Percentiles rank a stretch among this genome's conserved stretches.
These are phyloP conservation scores for Catostomus latipinnis DNA, from an alignment of 2,797 vertebrate species.

Conservation along the genomic window DNA sequence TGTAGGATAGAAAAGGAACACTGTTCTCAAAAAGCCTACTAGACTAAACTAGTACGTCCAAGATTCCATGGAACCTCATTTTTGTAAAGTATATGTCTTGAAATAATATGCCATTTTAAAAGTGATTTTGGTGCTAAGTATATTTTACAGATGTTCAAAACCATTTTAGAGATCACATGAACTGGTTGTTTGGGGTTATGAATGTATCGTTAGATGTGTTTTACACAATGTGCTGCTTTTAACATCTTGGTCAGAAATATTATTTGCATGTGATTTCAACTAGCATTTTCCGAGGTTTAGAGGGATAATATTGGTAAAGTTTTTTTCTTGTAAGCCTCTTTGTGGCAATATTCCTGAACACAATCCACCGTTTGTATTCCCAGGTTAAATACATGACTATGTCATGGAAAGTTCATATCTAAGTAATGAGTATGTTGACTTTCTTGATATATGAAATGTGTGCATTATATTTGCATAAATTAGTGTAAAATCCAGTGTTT, in stretches of 20 bases:
- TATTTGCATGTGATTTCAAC: background rate
- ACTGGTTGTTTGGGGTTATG: background rate
- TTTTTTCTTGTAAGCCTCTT: background rate
- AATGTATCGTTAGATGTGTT: background rate
- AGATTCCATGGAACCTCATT: background rate
- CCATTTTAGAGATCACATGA: background rate
- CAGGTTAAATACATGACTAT: too few species aligned
- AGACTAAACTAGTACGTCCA: background rate
- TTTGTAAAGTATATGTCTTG: background rate
- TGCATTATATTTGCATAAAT: too few species aligned
- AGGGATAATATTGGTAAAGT: background rate
- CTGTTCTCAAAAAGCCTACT: background rate
- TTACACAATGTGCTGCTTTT: background rate
- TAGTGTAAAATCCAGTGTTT: too few species aligned
- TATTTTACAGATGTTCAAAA: background rate
- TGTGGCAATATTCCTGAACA: background rate
- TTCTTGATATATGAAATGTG: too few species aligned
- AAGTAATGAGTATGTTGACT: too few species aligned
- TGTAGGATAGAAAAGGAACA: slow-evolving; percentile 12
- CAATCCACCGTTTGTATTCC: background rate
- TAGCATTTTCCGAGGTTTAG: background rate
- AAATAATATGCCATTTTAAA: background rate
- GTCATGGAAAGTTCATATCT: too few species aligned
- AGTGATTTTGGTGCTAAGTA: background rate
- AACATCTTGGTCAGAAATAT: background rate